These are phyloP conservation scores for Brenthis hecate DNA, from an alignment of 2,888 invertebrate genomes.

Conservation along the genomic window DNA sequence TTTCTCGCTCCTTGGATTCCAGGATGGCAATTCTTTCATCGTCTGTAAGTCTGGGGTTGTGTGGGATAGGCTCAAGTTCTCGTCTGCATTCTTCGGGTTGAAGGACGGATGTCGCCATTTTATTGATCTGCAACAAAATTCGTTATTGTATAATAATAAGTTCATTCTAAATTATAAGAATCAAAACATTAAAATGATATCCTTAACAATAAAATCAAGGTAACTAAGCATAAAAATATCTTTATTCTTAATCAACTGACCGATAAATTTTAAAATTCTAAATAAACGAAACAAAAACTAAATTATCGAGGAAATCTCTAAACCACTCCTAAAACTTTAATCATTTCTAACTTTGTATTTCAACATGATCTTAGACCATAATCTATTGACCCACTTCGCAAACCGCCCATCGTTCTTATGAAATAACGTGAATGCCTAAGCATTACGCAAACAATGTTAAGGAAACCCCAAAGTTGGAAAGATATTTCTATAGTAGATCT, in stretches of 20 bases:
- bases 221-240: no score
- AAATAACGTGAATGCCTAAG: slow-evolving; percentile 31
- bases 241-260: no score
- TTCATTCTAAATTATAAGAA: no score
- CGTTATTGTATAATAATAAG: no score
- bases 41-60: slow-evolving; percentile 61
- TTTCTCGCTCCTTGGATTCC: slow-evolving; percentile 69
- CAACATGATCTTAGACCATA: slow-evolving; percentile 38
- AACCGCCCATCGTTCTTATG: slow-evolving; percentile 35
- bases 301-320: background rate
- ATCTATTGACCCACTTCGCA: slow-evolving; percentile 39
- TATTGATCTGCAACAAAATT: slow-evolving; percentile 39
- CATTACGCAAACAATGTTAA: slow-evolving; percentile 28
- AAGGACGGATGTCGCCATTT: slow-evolving; percentile 76
- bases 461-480: slow-evolving; percentile 7
- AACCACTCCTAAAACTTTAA: slow-evolving; percentile 30
- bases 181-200: no score
- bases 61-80: slow-evolving; percentile 63
- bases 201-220: no score
- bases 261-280: no score
- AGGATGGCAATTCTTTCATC: slow-evolving; percentile 62
- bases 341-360: slow-evolving; percentile 26
- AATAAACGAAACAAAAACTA: no score
- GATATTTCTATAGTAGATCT: background rate
- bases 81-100: slow-evolving; percentile 69